These are phyloP conservation scores for Spinus pinus DNA, from an alignment of 2,797 vertebrate genomes.

Conservation along the genomic window DNA sequence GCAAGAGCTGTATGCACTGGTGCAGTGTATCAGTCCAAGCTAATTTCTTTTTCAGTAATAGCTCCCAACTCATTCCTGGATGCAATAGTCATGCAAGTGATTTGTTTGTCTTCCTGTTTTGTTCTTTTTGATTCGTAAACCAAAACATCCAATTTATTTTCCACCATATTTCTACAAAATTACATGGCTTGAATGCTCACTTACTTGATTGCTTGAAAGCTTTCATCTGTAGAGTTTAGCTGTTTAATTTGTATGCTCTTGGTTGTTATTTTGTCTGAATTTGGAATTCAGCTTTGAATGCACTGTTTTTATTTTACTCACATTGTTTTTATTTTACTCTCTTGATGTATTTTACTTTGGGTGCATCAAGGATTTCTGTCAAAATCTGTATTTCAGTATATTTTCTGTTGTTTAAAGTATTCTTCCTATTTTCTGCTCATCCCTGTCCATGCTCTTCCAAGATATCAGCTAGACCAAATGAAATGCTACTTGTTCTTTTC, in stretches of 20 bases:
- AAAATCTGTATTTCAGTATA: neutral
- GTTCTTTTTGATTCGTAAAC: neutral
- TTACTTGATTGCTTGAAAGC: slow-evolving; percentile 29
- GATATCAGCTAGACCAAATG: neutral
- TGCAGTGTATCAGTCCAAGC: neutral
- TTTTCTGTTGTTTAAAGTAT: neutral
- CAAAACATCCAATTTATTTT: slow-evolving; percentile 20
- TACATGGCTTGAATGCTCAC: neutral
- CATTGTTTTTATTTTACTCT: neutral
- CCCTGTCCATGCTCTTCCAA: neutral
- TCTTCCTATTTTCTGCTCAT: neutral
- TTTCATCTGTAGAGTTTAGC: neutral
- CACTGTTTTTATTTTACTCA: neutral
- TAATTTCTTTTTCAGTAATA: neutral
- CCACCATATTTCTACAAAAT: neutral
- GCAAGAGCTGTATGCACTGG: neutral
- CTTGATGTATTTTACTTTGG: neutral
- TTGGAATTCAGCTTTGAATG: slow-evolving; percentile 4
- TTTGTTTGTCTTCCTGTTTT: neutral
- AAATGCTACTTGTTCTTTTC: neutral
- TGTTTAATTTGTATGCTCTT: neutral
- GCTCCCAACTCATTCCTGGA: neutral
- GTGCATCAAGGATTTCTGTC: neutral
- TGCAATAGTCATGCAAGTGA: neutral
- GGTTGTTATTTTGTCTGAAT: neutral